Conservation (phyloP, 2,888 invertebrate genomes). For the Cheilosia vulpina region DNA sequence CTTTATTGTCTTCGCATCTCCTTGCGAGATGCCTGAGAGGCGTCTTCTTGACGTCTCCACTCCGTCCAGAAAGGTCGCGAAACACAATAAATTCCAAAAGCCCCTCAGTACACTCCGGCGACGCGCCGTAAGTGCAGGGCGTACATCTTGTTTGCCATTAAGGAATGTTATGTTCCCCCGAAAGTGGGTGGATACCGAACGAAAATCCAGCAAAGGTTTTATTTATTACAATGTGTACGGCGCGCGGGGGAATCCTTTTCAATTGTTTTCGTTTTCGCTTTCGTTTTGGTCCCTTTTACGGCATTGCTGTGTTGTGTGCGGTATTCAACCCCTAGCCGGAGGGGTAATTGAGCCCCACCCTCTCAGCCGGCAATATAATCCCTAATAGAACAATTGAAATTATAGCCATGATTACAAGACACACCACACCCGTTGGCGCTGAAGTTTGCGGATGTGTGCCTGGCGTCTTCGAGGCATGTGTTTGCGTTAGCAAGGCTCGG, state of each 20-base stretch:
- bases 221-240: slow-evolving; percentile 73
- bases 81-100: slow-evolving; percentile 63
- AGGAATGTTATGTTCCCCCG: slow-evolving; percentile 38
- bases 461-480: slow-evolving; percentile 34
- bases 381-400: slow-evolving; percentile 75
- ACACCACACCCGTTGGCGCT: slow-evolving; percentile 55
- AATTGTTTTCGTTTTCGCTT: slow-evolving; percentile 69
- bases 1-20: slow-evolving; percentile 61
- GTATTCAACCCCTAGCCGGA: slow-evolving; percentile 50
- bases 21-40: slow-evolving; percentile 60
- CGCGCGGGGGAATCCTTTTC: slow-evolving; percentile 66
- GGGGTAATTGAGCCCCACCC: slow-evolving; percentile 66
- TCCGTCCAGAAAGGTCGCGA: slow-evolving; percentile 62
- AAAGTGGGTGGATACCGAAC: slow-evolving; percentile 75
- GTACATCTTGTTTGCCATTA: slow-evolving; percentile 68
- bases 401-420: slow-evolving; percentile 73
- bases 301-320: slow-evolving; percentile 4
- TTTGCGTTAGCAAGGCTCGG: slow-evolving; percentile 6
- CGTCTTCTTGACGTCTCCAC: slow-evolving; percentile 45
- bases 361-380: slow-evolving; percentile 57
- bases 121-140: slow-evolving; percentile 74
- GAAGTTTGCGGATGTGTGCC: slow-evolving; percentile 7
- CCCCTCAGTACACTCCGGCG: not conserved
- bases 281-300: slow-evolving; percentile 35
- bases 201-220: slow-evolving; percentile 75